Evolutionary conservation across 2,888 invertebrate species (phyloP).

Genomic region (Agapostemon virescens): DNA sequence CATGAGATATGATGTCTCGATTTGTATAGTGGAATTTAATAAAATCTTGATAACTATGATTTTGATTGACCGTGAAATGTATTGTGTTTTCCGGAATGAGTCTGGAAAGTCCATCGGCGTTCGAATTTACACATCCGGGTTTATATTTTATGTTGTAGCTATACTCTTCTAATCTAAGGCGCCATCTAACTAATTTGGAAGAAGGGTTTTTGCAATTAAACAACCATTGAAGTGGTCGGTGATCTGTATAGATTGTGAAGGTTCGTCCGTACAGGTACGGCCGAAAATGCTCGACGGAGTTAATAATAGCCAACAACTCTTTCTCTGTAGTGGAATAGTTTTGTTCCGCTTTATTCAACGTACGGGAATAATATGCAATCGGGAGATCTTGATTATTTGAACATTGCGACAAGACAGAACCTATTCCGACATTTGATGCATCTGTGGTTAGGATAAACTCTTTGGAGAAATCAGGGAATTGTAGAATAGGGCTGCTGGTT

Average conservation of each 20-base stretch:
- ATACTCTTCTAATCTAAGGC: not conserved
- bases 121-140: slow-evolving; percentile 2
- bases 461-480: not conserved
- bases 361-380: not conserved
- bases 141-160: not conserved
- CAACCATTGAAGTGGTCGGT: not conserved
- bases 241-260: not conserved
- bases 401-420: no score
- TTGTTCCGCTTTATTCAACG: not conserved
- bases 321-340: not conserved
- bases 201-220: not conserved
- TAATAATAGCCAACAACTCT: not conserved
- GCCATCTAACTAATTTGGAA: not conserved
- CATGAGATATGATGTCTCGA: slow-evolving; percentile 4
- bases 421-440: not conserved
- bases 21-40: slow-evolving; percentile 39
- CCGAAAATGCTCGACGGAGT: no score
- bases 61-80: not conserved
- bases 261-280: not conserved
- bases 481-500: not conserved
- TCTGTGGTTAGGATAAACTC: not conserved
- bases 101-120: slow-evolving; percentile 26
- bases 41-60: slow-evolving; percentile 14
- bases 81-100: not conserved
- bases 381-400: no score